Percentiles rank a stretch among this genome's conserved stretches.
These are phyloP conservation scores for Cariama cristata DNA, from an alignment of 2,113 vertebrate genomes.

Conservation along the genomic window DNA sequence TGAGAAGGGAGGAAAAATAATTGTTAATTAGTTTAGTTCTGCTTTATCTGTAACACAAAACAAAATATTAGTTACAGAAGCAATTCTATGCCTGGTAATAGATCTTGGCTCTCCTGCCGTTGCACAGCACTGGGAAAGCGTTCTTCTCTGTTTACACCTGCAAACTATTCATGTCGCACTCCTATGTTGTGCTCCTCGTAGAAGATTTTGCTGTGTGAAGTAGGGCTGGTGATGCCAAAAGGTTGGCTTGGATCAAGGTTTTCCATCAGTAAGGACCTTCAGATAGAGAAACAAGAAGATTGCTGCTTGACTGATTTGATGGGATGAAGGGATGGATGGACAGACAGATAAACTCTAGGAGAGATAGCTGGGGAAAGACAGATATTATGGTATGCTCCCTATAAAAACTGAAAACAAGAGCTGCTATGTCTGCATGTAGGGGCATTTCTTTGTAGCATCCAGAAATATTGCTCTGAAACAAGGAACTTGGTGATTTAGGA, in stretches of 20 bases:
- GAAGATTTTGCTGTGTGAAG: not conserved
- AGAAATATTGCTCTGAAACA: not conserved
- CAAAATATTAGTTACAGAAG: conserved; percentile 19
- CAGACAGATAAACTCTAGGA: not conserved
- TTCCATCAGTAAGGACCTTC: not conserved
- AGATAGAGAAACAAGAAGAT: not conserved
- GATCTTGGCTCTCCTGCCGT: not conserved
- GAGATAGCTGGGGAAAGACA: not conserved
- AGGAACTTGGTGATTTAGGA: not conserved
- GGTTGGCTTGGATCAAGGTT: not conserved
- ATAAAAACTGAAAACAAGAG: not conserved
- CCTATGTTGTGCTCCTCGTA: not conserved
- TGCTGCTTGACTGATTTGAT: not conserved
- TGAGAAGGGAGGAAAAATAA: not conserved
- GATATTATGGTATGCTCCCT: no score
- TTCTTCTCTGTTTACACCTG: not conserved
- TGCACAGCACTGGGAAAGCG: not conserved
- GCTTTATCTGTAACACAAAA: conserved; percentile 37
- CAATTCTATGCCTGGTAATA: not conserved
- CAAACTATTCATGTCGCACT: not conserved
- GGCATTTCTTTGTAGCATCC: not conserved
- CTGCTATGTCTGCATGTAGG: not conserved
- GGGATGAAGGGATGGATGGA: not conserved
- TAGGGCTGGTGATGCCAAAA: not conserved
- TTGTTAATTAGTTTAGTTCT: conserved; percentile 57